Evolutionary conservation across 2,888 invertebrate genomes (phyloP).

Genomic region (Callimorpha dominula): DNA sequence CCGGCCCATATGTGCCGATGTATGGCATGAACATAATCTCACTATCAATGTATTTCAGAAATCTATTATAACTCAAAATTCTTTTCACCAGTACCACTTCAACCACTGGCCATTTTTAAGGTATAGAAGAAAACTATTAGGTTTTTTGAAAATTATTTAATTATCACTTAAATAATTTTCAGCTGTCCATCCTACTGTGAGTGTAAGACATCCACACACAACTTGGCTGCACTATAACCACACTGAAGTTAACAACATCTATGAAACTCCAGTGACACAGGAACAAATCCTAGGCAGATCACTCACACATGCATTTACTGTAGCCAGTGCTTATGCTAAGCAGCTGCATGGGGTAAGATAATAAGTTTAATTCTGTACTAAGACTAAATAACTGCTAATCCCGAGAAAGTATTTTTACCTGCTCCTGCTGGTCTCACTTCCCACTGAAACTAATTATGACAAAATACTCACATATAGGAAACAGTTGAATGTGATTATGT

Average conservation of each 20-base stretch:
- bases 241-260: constrained; percentile 89
- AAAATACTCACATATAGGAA: too few relatives aligned
- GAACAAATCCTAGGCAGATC: constrained; percentile 90
- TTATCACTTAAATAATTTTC: constrained; percentile 45
- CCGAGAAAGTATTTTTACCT: too few relatives aligned
- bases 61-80: not conserved
- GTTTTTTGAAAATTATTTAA: not conserved
- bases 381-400: too few relatives aligned
- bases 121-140: not conserved
- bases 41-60: not conserved
- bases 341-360: constrained; percentile 90
- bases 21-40: not conserved
- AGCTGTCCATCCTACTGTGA: constrained; percentile 83
- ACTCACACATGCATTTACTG: constrained; percentile 91
- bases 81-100: too few relatives aligned
- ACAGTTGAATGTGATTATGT: too few relatives aligned
- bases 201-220: constrained; percentile 91
- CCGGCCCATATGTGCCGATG: not conserved
- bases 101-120: too few relatives aligned
- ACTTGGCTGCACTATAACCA: constrained; percentile 90
- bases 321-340: constrained; percentile 92
- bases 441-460: not conserved
- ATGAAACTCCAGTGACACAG: constrained; percentile 89
- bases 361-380: not conserved
- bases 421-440: not conserved